Evolutionary conservation across 2,113 vertebrate species (phyloP).

Genomic region (Jaculus jaculus): DNA sequence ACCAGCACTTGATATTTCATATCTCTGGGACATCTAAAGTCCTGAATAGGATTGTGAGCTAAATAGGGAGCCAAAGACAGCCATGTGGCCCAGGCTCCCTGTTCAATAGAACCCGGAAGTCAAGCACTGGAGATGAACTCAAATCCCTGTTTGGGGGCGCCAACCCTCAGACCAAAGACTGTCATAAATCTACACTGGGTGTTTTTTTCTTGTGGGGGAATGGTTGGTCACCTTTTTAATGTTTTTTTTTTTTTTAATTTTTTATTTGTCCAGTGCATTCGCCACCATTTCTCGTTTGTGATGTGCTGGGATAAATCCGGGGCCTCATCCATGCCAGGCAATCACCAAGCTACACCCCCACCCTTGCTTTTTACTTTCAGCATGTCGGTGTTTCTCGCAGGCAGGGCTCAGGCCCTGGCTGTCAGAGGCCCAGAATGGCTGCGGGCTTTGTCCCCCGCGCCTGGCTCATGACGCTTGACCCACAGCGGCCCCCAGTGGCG

Average conservation of each 20-base stretch:
- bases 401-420: fast-evolving
- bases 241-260: no score
- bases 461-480: neutral
- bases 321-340: no score
- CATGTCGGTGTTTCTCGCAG: neutral
- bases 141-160: no score
- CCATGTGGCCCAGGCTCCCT: fast-evolving
- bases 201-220: no score
- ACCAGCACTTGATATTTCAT: neutral
- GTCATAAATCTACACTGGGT: neutral
- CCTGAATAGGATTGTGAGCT: no score
- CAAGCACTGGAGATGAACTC: no score
- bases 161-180: neutral
- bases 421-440: fast-evolving
- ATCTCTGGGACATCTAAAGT: neutral
- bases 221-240: no score
- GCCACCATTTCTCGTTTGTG: neutral
- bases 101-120: neutral
- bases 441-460: neutral
- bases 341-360: no score
- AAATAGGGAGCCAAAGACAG: neutral
- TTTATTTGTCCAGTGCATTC: no score
- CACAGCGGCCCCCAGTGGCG: constrained; percentile 50
- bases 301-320: no score
- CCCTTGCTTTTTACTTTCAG: no score